Conservation (phyloP, 1,140 invertebrate species). For the Diorhabda elongata region DNA sequence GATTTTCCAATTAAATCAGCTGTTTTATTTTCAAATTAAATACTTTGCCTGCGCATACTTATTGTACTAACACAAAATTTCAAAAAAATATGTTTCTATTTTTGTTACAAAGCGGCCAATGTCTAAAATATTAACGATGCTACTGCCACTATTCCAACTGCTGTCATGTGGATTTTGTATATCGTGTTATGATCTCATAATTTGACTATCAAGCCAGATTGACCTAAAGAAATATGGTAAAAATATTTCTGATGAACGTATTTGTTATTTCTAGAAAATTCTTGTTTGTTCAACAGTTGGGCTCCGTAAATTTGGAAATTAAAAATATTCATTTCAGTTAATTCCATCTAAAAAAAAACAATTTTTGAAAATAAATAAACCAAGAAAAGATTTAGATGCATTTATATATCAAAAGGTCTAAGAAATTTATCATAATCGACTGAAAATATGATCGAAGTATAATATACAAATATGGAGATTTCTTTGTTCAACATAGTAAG, state of each 20-base stretch:
- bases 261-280: constrained; percentile 3
- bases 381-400: no score
- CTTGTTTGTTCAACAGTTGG: not conserved
- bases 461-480: no score
- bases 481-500: no score
- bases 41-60: not conserved
- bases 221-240: not conserved
- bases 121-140: not conserved
- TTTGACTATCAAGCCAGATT: not conserved
- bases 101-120: not conserved
- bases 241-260: not conserved
- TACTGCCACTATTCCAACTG: not conserved
- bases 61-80: not conserved
- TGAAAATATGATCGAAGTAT: no score
- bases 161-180: not conserved
- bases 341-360: no score
- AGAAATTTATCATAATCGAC: no score
- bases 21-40: not conserved
- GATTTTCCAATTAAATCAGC: not conserved
- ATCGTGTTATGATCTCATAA: not conserved
- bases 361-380: no score
- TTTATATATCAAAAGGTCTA: no score
- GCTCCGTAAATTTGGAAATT: not conserved
- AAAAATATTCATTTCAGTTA: no score
- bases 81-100: not conserved